Evolutionary conservation across 2,888 invertebrate genomes (phyloP).

Genomic region (Drosophila bunnanda): DNA sequence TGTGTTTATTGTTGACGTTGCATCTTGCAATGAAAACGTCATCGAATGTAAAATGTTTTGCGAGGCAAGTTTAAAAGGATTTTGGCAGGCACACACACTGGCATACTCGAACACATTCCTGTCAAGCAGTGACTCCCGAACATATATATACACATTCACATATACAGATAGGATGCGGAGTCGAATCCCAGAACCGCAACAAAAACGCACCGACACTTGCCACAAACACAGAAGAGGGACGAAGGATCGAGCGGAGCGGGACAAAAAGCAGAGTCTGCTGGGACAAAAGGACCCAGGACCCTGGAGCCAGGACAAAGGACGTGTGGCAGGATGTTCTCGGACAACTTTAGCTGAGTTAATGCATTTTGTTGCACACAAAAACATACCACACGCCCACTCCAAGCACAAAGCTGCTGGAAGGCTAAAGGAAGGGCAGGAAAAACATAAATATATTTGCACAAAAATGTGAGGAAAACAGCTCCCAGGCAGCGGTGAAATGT

Average conservation of each 20-base stretch:
- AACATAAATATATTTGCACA: constrained; percentile 31
- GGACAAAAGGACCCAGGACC: constrained; percentile 11
- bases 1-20: constrained; percentile 77
- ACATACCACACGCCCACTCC: not conserved
- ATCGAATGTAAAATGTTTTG: constrained; percentile 74
- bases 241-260: not conserved
- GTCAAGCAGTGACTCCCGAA: constrained; percentile 8
- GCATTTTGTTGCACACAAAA: constrained; percentile 66
- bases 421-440: not conserved
- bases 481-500: constrained; percentile 7
- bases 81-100: constrained; percentile 27
- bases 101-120: constrained; percentile 17
- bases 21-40: constrained; percentile 77
- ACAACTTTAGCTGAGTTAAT: constrained; percentile 64
- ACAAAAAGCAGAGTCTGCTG: constrained; percentile 27
- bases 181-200: constrained; percentile 31
- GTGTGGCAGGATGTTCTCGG: constrained; percentile 41
- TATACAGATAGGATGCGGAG: constrained; percentile 9
- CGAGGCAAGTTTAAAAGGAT: constrained; percentile 62
- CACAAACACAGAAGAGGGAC: constrained; percentile 24
- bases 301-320: not conserved
- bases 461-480: constrained; percentile 13
- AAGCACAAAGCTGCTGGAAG: not conserved
- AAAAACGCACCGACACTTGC: constrained; percentile 50
- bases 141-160: constrained; percentile 7